These are phyloP conservation scores for Micromesistius poutassou DNA, from an alignment of 2,797 vertebrate genomes.

Conservation along the genomic window DNA sequence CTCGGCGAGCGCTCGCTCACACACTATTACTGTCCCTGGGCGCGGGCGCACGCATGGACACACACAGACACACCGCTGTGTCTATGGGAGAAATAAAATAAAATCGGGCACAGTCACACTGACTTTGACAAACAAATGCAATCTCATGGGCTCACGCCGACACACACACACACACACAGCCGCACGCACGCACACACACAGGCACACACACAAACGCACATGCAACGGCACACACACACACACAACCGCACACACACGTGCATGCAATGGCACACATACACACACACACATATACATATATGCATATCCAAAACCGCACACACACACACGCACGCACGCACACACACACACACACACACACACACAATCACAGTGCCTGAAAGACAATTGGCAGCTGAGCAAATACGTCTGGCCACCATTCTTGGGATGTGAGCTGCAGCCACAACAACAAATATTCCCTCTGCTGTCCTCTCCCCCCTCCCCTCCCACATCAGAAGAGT, in stretches of 20 bases:
- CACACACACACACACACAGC: not conserved
- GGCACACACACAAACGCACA: conserved; percentile 61
- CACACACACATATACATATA: conserved; percentile 48
- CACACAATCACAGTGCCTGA: conserved; percentile 51
- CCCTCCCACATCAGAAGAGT: conserved; percentile 48
- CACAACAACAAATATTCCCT: conserved; percentile 73
- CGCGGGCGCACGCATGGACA: conserved; percentile 70
- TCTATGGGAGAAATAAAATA: not conserved
- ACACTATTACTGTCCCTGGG: conserved; percentile 68
- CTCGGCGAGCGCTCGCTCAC: conserved; percentile 41
- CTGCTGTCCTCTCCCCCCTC: conserved; percentile 63
- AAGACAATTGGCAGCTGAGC: conserved; percentile 64
- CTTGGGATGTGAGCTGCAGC: conserved; percentile 62
- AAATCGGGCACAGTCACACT: not conserved
- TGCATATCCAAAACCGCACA: conserved; percentile 11
- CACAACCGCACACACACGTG: not conserved
- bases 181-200: not conserved
- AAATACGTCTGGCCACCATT: conserved; percentile 68
- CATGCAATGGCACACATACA: conserved; percentile 38
- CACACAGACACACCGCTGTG: conserved; percentile 18
- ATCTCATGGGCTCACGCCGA: conserved; percentile 18
- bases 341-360: conserved; percentile 51
- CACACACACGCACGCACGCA: conserved; percentile 61
- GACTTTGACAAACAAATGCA: conserved; percentile 15
- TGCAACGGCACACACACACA: conserved; percentile 29